phyloP scores from a whole-genome alignment of 2,888 invertebrate genomes.

The Mythimna ferrago region DNA sequence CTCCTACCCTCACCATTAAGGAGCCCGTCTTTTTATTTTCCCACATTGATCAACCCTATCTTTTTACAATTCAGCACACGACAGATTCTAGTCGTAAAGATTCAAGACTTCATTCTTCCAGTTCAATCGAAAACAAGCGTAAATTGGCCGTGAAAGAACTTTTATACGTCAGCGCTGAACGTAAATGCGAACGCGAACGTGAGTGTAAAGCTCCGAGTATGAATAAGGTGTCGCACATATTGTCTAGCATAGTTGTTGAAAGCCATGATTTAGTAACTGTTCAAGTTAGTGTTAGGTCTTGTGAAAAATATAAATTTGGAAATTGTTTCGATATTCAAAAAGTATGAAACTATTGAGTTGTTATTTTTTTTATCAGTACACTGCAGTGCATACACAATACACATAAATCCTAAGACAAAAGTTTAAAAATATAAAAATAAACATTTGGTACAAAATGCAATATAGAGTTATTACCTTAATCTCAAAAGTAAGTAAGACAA shows the following conservation, averaged over 20 bases:
- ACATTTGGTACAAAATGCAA: not conserved
- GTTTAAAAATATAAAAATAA: not conserved
- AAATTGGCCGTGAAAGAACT: conserved; percentile 78
- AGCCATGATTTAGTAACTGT: conserved; percentile 24
- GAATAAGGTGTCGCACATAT: conserved; percentile 43
- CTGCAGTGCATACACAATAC: not conserved
- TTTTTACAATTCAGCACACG: conserved; percentile 64
- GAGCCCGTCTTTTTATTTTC: conserved; percentile 14
- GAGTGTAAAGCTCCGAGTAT: conserved; percentile 69
- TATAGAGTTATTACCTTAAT: not conserved
- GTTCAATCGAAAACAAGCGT: conserved; percentile 72
- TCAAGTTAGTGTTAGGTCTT: conserved; percentile 9
- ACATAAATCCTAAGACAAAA: no score
- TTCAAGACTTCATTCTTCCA: conserved; percentile 67
- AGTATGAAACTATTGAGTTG: not conserved
- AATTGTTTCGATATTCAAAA: not conserved
- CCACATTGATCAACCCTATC: conserved; percentile 37
- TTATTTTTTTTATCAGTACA: no score
- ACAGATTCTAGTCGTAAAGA: conserved; percentile 64
- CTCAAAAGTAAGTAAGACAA: not conserved
- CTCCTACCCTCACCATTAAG: not conserved
- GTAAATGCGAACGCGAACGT: conserved; percentile 62
- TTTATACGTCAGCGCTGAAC: conserved; percentile 71
- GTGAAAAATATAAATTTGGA: not conserved
- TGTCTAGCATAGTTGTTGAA: conserved; percentile 16